Evolutionary conservation across 2,797 vertebrate genomes (phyloP).

Genomic region (Gymnoscopelus braueri): DNA sequence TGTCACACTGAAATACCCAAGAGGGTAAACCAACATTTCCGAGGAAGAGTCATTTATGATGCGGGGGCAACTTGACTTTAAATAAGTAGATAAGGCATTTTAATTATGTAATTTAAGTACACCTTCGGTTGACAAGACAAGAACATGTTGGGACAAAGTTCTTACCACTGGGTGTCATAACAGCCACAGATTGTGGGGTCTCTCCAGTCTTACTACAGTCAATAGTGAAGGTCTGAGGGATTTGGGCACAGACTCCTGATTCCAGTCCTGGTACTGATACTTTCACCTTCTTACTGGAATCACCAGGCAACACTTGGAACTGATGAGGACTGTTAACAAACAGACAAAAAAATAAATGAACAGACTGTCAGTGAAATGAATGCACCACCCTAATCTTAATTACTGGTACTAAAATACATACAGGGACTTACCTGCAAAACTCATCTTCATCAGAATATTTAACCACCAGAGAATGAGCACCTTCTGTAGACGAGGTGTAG

Average conservation of each 20-base stretch:
- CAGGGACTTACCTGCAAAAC: slow-evolving; percentile 10
- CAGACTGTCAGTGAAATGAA: background rate
- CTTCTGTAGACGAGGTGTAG: background rate
- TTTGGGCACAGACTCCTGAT: slow-evolving; percentile 23
- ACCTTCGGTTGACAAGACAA: too few species aligned
- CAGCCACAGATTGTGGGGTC: slow-evolving; percentile 56
- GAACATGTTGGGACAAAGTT: too few species aligned
- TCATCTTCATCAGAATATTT: slow-evolving; percentile 24
- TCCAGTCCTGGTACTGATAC: slow-evolving; percentile 3
- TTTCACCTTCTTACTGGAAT: background rate
- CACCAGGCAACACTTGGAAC: background rate
- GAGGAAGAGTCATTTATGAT: too few species aligned
- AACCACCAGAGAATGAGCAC: slow-evolving; percentile 7
- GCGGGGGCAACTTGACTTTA: too few species aligned
- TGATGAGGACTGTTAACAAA: background rate
- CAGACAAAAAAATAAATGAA: background rate
- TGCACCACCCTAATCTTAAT: background rate
- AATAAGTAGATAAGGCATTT: too few species aligned
- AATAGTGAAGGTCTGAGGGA: slow-evolving; percentile 81
- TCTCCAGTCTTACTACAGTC: slow-evolving; percentile 81
- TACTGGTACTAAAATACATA: background rate
- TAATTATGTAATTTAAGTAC: too few species aligned
- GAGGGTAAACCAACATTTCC: too few species aligned
- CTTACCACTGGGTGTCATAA: slow-evolving; percentile 9
- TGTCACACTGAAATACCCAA: too few species aligned